phyloP scores from a whole-genome alignment of 2,113 vertebrate species.

The Sapajus apella region DNA sequence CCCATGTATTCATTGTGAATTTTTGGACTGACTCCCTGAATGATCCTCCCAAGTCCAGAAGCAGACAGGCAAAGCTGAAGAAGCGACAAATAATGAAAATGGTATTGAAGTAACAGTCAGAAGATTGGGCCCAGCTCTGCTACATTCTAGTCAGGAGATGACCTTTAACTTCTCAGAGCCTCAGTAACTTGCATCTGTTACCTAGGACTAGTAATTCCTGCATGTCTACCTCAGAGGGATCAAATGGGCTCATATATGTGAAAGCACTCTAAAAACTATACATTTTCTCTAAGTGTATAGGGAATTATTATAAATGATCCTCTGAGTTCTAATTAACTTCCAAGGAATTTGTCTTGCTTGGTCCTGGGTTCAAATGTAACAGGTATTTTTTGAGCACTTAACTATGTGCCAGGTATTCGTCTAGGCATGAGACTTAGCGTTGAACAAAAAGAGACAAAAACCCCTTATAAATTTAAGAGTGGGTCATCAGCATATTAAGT shows the following conservation, averaged over 20 bases:
- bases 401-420: not conserved
- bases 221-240: not conserved
- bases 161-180: not conserved
- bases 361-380: not conserved
- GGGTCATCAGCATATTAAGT: not conserved
- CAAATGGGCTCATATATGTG: not conserved
- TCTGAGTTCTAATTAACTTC: conserved; percentile 21
- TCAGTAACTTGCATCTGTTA: not conserved
- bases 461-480: not conserved
- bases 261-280: conserved; percentile 23
- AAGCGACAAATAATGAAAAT: not conserved
- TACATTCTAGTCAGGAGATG: not conserved
- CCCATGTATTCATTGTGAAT: not conserved
- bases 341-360: conserved; percentile 12
- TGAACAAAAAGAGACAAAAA: conserved; percentile 30
- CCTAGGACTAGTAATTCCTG: not conserved
- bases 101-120: not conserved
- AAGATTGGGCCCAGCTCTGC: not conserved
- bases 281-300: not conserved
- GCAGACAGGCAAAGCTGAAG: conserved; percentile 3
- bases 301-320: not conserved
- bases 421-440: not conserved
- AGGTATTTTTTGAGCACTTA: not conserved
- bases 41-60: not conserved
- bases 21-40: not conserved